Evolutionary conservation across 2,888 invertebrate genomes (phyloP), one percentile per base, ranked within the genome.

Genomic region (Eledone cirrhosa): DNA sequence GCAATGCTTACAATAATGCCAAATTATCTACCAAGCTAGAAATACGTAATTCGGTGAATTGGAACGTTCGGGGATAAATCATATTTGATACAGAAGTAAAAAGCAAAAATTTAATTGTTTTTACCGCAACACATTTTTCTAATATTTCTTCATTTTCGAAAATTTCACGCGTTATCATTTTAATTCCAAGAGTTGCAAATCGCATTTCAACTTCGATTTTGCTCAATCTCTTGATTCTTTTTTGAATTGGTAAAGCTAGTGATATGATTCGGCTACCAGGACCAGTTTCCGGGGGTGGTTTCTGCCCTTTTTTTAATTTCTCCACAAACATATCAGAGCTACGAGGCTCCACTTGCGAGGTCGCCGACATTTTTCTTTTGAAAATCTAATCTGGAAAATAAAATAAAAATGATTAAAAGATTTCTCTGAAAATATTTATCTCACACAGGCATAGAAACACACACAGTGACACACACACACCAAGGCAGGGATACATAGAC

Each of bases 121-220:
- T 72, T 14, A 72, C 72, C 33, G 47, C 48, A 24, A 76, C 24
- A 2, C 76, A 47, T 76, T 76, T 76, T n/a, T 76, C 27, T 22
- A 33, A 48, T 48, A 76, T 29, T n/a, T 76, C 76, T n/a, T 76
- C 76, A 27, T 76, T 76, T 24, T 47, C 11, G 29, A 76, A 76
- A 76, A 76, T 22, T 3, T 76, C 48, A 2, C 48, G 22, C 1
- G 27, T 24, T 3, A 76, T n/a, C 3, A 33, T n/a, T 14, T 47
- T 33, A 27, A 76, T 47, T 27, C 48, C 76, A 13, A 24, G 48
- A 16, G 76, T 76, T 13, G 48, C 2, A 48, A 76, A 76, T 4
- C 47, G 47, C 19, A 76, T 2, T 1, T 29, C 29, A 24, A 76
- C 76, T 2, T 27, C 19, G 8, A 16, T 22, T 76, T 72, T 33